Evolutionary conservation across 2,113 vertebrate species (phyloP), one percentile per base, ranked within the genome.

Genomic region (Gymnocephalus cernua): DNA sequence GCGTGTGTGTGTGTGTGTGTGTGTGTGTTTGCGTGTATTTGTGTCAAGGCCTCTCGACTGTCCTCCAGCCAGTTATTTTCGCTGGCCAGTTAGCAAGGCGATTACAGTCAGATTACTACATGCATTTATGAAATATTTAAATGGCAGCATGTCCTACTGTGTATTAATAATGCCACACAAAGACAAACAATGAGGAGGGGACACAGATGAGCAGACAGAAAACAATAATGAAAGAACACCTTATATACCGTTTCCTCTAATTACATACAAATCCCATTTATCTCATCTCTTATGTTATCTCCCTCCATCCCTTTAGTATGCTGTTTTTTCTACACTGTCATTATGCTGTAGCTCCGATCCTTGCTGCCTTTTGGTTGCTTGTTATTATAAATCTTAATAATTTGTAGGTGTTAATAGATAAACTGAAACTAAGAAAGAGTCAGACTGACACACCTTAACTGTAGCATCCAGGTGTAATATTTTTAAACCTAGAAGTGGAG

Each of bases 121-220:
- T 96, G 95, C 95, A 94, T 96, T 96, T 97, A 97, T 97, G 96
- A 98, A 97, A 98, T 97, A 97, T 98, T 98, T 96, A 97, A 97
- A 96, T 97, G 96, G 87, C 93, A 96, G 96, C 95, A 94, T 96
- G 96, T 96, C 96, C 96, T 96, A 94, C 95, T 97, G 97, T 97
- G 97, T 97, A 98, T 97, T 98, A 97, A 98, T 98, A 98, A 98
- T 95, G 96, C 95, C 95, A 96, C 95, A 96, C 65, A 84, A 84
- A 87, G 84, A 83, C 38, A 73, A 77, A 73, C 69, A 21, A 32
- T 9, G 45, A 45, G 62, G 71, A 15, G 63, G 79, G 50, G 32
- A 74, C 25, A 44, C 32, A 75, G 56, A 87, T 5, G n/a, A 56
- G 54, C 68, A 82, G 74, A 80, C 65, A 79, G 56, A 78, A 74